Evolutionary conservation across 2,888 invertebrate species (phyloP).

Genomic region (Diarsia mendica): DNA sequence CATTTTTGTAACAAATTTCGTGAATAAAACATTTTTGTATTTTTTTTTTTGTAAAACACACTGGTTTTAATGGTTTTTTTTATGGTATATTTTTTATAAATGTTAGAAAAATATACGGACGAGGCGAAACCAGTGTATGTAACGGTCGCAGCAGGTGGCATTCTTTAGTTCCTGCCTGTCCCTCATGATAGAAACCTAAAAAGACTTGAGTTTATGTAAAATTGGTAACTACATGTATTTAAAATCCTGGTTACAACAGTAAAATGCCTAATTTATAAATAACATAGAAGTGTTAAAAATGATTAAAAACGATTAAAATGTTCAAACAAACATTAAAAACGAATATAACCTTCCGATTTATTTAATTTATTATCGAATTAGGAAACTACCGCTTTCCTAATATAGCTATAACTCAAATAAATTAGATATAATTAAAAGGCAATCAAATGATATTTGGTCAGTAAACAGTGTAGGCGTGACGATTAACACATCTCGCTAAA

Average conservation of each 20-base stretch:
- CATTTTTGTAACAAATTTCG: too few species aligned
- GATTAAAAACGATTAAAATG: neutral
- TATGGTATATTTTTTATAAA: too few species aligned
- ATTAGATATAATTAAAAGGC: conserved; percentile 31
- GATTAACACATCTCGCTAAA: conserved; percentile 1
- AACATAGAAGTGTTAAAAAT: too few species aligned
- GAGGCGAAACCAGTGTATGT: too few species aligned
- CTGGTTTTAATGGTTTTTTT: too few species aligned
- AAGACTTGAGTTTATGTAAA: too few species aligned
- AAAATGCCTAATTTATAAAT: neutral
- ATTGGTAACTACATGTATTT: neutral
- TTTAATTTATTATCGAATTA: conserved; percentile 30
- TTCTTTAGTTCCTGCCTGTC: too few species aligned
- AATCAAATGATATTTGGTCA: conserved; percentile 42
- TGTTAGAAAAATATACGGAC: too few species aligned
- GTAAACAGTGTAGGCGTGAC: conserved; percentile 28
- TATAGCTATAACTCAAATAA: conserved; percentile 32
- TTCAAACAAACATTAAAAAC: neutral
- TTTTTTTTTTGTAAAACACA: too few species aligned
- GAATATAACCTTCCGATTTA: conserved; percentile 19
- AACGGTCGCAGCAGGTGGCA: too few species aligned
- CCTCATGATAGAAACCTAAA: too few species aligned
- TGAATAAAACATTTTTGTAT: too few species aligned
- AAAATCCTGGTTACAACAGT: neutral
- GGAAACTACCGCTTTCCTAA: conserved; percentile 28